These are phyloP conservation scores for Siniperca undulata DNA, from an alignment of 2,797 vertebrate genomes.

Conservation along the genomic window DNA sequence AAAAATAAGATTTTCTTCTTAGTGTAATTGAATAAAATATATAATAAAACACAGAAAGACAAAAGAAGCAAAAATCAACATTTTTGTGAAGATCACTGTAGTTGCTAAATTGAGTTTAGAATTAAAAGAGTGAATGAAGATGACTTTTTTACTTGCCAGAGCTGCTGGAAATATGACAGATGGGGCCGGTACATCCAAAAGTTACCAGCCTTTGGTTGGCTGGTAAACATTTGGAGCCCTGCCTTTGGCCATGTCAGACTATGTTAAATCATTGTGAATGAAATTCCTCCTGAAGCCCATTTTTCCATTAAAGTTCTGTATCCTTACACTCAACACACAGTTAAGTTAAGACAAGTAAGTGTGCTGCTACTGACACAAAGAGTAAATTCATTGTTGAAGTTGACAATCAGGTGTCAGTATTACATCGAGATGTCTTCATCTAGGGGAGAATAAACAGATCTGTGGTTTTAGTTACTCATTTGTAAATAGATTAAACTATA, in stretches of 20 bases:
- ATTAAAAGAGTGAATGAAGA: constrained; percentile 1
- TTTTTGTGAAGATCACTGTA: not conserved
- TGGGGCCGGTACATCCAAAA: not conserved
- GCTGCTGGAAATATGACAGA: constrained; percentile 21
- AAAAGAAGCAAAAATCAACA: not conserved
- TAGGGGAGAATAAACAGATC: not conserved
- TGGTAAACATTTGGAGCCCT: constrained; percentile 6
- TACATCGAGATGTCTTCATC: not conserved
- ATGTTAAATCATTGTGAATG: constrained; percentile 18
- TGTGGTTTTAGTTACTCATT: not conserved
- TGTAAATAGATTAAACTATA: not conserved
- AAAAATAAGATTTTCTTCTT: not conserved
- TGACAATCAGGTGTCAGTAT: not conserved
- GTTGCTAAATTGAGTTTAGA: not conserved
- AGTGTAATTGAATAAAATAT: not conserved
- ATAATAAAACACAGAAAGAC: not conserved
- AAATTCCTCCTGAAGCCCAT: not conserved
- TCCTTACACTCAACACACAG: not conserved
- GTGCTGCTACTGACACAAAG: not conserved
- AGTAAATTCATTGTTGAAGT: not conserved
- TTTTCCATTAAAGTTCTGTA: not conserved
- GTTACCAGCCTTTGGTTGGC: constrained; percentile 5
- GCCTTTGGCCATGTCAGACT: constrained; percentile 1
- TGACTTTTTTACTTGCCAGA: not conserved
- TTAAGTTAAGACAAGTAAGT: not conserved